These are phyloP conservation scores for Graphium colonna DNA, from an alignment of 2,888 invertebrate genomes.

Conservation along the genomic window DNA sequence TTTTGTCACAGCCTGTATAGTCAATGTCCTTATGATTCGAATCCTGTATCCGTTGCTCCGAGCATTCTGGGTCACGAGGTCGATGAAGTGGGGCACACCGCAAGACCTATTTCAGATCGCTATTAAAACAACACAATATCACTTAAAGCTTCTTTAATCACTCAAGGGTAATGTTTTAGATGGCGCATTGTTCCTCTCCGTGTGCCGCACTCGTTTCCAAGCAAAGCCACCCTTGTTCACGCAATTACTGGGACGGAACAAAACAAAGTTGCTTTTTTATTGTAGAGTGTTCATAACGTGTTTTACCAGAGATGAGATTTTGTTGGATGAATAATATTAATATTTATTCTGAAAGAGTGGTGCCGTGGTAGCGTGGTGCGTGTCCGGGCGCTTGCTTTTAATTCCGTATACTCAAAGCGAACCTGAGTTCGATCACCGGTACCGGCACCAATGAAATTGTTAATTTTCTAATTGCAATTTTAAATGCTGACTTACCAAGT, in stretches of 20 bases:
- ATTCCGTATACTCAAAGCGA: too few relatives aligned
- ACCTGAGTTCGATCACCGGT: too few relatives aligned
- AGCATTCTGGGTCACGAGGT: not conserved
- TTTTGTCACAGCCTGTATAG: too few relatives aligned
- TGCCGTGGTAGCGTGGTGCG: too few relatives aligned
- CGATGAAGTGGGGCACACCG: slow-evolving; percentile 1
- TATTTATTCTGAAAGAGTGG: too few relatives aligned
- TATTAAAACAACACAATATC: slow-evolving; percentile 6
- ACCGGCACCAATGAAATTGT: too few relatives aligned
- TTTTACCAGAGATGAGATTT: too few relatives aligned
- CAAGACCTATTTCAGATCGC: not conserved
- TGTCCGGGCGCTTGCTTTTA: too few relatives aligned
- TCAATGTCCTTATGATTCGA: not conserved
- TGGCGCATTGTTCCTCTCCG: not conserved
- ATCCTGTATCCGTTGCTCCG: not conserved
- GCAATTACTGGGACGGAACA: not conserved
- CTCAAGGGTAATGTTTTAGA: not conserved
- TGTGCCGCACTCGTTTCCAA: not conserved
- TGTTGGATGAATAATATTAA: not conserved
- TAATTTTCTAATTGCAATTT: too few relatives aligned
- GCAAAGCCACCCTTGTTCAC: not conserved
- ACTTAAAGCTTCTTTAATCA: slow-evolving; percentile 8
- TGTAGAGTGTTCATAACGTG: not conserved
- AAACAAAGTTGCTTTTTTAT: not conserved
- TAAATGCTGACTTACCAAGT: too few relatives aligned